phyloP scores from a whole-genome alignment of 2,888 invertebrate genomes.

The Asteroscopus sphinx region DNA sequence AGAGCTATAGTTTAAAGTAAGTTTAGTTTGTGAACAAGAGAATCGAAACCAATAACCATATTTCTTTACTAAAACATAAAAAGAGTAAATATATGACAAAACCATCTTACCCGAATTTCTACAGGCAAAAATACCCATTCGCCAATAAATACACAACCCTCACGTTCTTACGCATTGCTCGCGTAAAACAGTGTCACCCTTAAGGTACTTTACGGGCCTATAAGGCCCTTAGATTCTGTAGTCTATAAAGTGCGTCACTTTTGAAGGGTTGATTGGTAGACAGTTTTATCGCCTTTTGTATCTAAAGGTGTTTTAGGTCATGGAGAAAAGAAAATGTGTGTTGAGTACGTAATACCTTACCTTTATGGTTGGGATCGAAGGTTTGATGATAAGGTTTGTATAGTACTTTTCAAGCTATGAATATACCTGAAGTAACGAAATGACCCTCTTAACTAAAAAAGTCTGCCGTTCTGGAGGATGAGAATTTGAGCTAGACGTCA shows the following conservation, averaged over 20 bases:
- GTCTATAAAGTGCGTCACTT: slow-evolving; percentile 49
- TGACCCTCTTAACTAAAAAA: neutral
- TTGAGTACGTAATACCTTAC: slow-evolving; percentile 25
- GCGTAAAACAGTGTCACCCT: slow-evolving; percentile 54
- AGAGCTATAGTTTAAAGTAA: neutral
- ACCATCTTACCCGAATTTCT: slow-evolving; percentile 26
- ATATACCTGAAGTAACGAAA: neutral
- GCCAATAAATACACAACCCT: slow-evolving; percentile 41
- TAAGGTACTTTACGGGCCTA: slow-evolving; percentile 50
- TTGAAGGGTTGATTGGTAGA: slow-evolving; percentile 52
- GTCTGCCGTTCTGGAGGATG: too few species aligned
- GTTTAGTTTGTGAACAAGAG: too few species aligned
- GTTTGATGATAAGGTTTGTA: slow-evolving; percentile 33
- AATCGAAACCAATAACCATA: neutral
- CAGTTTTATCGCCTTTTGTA: slow-evolving; percentile 45
- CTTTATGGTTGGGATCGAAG: slow-evolving; percentile 16
- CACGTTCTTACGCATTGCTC: slow-evolving; percentile 30
- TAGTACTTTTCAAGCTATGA: slow-evolving; percentile 17
- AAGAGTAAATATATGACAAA: slow-evolving; percentile 25
- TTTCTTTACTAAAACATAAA: slow-evolving; percentile 6
- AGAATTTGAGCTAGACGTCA: too few species aligned
- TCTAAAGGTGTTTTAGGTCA: slow-evolving; percentile 29
- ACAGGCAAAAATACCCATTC: slow-evolving; percentile 36
- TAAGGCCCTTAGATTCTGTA: slow-evolving; percentile 38
- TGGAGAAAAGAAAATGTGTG: slow-evolving; percentile 34